Conservation (phyloP, 2,888 invertebrate species). For the Cephus pygmeus region DNA sequence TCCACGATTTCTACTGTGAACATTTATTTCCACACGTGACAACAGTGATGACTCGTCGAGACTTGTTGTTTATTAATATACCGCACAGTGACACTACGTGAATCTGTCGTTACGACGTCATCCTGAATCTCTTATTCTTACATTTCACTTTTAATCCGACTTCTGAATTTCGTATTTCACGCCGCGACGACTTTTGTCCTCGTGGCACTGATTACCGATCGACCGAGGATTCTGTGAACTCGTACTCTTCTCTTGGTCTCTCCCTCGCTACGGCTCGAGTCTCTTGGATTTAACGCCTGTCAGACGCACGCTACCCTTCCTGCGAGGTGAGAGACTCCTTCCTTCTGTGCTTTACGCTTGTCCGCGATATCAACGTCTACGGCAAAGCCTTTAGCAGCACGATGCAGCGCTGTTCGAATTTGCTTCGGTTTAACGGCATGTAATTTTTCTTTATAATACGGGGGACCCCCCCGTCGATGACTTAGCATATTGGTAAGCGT, state of each 20-base stretch:
- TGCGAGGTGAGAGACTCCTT: neutral
- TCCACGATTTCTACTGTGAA: neutral
- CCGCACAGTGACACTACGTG: neutral
- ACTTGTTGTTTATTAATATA: neutral
- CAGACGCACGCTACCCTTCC: neutral
- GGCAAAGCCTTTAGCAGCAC: neutral
- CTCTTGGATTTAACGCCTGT: neutral
- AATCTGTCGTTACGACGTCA: neutral
- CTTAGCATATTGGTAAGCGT: neutral
- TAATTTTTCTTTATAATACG: neutral
- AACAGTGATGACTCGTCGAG: neutral
- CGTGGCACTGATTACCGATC: constrained; percentile 3
- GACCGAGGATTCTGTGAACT: neutral
- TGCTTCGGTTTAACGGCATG: neutral
- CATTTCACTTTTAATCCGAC: neutral
- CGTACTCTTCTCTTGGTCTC: neutral
- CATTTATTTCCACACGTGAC: neutral
- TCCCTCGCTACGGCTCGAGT: neutral
- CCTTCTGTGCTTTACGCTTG: neutral
- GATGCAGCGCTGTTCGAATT: neutral
- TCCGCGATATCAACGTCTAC: neutral
- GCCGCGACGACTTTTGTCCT: neutral
- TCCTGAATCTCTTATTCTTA: neutral
- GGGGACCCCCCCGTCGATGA: neutral
- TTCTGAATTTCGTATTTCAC: neutral